phyloP scores from a whole-genome alignment of 2,888 invertebrate genomes.

The Drosophila phalerata region DNA sequence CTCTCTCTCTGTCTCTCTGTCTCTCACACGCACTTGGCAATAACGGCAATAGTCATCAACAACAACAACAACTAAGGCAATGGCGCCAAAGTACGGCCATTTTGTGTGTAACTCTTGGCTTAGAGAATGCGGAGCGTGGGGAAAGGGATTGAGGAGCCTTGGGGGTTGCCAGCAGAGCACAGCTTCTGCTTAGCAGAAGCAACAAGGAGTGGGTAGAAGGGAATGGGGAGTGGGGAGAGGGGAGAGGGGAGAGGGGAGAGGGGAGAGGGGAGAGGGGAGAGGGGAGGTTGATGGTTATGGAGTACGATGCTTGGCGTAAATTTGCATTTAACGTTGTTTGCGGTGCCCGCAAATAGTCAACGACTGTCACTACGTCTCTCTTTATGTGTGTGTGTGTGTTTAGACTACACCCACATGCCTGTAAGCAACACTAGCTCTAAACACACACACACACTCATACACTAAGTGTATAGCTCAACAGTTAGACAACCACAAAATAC shows the following conservation, averaged over 20 bases:
- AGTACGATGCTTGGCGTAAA: constrained; percentile 66
- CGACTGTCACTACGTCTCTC: constrained; percentile 40
- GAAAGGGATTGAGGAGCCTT: background rate
- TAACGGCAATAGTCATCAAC: constrained; percentile 78
- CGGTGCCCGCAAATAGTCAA: constrained; percentile 77
- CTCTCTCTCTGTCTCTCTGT: background rate
- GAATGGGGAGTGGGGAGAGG: background rate
- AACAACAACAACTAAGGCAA: constrained; percentile 60
- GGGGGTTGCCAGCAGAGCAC: constrained; percentile 10
- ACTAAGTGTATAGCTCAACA: constrained; percentile 57
- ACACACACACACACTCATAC: constrained; percentile 22
- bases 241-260: too few relatives aligned
- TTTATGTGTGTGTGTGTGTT: constrained; percentile 11
- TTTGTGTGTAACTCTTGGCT: constrained; percentile 66
- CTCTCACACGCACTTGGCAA: constrained; percentile 55
- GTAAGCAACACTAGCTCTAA: constrained; percentile 15
- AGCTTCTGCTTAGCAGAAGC: constrained; percentile 11
- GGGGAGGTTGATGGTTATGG: constrained; percentile 21
- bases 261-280: background rate
- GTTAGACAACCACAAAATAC: constrained; percentile 78
- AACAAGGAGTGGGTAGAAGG: background rate
- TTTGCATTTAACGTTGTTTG: constrained; percentile 83
- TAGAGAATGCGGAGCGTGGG: background rate
- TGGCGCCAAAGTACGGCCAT: constrained; percentile 80
- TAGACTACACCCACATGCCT: constrained; percentile 20